Evolutionary conservation across 1,140 invertebrate genomes (phyloP).

Genomic region (Cydia fagiglandana): DNA sequence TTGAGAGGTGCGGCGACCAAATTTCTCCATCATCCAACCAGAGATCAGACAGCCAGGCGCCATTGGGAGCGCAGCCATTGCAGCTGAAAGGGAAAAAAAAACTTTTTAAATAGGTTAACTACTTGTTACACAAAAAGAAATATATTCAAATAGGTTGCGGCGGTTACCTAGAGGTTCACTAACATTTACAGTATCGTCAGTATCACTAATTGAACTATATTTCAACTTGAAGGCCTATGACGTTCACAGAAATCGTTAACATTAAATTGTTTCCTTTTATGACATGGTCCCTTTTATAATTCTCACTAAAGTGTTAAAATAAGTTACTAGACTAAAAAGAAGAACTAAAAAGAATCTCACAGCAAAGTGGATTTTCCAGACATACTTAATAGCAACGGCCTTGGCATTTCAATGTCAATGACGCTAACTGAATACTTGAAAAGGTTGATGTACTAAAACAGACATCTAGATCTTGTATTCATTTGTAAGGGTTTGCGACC

Average conservation of each 20-base stretch:
- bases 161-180: too few relatives aligned
- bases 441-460: not conserved
- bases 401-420: slow-evolving; percentile 31
- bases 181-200: too few relatives aligned
- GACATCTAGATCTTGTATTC: not conserved
- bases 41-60: slow-evolving; percentile 80
- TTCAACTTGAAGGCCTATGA: too few relatives aligned
- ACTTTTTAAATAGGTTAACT: too few relatives aligned
- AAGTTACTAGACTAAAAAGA: slow-evolving; percentile 1
- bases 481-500: not conserved
- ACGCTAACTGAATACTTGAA: not conserved
- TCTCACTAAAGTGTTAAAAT: not conserved
- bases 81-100: slow-evolving; percentile 71
- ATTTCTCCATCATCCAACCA: slow-evolving; percentile 82
- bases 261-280: not conserved
- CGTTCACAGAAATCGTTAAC: not conserved
- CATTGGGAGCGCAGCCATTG: slow-evolving; percentile 81
- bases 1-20: slow-evolving; percentile 83
- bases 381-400: not conserved
- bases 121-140: not conserved
- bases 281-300: not conserved
- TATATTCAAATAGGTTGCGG: too few relatives aligned
- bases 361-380: not conserved
- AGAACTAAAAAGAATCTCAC: not conserved
- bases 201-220: too few relatives aligned